A percentile compares a stretch with the other conserved stretches of the same genome.
Conservation (phyloP, 2,888 invertebrate species). For the Drosophila paramelanica region DNA sequence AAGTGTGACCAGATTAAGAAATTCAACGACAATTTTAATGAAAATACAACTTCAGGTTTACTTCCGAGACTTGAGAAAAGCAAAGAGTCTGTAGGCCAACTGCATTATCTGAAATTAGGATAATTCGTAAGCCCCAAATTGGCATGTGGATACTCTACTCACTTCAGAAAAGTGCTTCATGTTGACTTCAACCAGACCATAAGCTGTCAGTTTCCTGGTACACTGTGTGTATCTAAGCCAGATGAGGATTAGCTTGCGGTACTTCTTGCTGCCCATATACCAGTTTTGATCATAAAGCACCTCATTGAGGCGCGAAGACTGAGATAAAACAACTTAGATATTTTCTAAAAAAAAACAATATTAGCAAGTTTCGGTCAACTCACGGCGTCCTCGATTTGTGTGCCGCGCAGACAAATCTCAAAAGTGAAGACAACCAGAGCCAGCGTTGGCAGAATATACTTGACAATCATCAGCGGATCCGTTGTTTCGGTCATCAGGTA, state of each 20-base stretch:
- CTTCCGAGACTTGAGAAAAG: slow-evolving; percentile 58
- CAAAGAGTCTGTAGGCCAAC: slow-evolving; percentile 58
- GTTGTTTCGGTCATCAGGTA: slow-evolving; percentile 53
- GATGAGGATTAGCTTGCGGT: slow-evolving; percentile 48
- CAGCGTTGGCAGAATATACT: slow-evolving; percentile 15
- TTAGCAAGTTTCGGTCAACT: slow-evolving; percentile 6
- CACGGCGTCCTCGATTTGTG: slow-evolving; percentile 61
- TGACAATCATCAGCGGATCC: slow-evolving; percentile 26
- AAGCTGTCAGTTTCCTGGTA: slow-evolving; percentile 42
- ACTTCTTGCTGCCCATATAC: slow-evolving; percentile 50
- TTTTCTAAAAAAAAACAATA: neutral
- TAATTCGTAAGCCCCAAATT: neutral
- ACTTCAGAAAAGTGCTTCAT: slow-evolving; percentile 68
- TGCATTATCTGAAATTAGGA: slow-evolving; percentile 53
- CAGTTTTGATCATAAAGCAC: slow-evolving; percentile 52
- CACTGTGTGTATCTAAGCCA: slow-evolving; percentile 58
- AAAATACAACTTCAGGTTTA: neutral
- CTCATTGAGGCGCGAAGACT: slow-evolving; percentile 45
- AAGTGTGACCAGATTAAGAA: neutral
- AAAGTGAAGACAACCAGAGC: slow-evolving; percentile 49
- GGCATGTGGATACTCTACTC: neutral
- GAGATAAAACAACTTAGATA: too few species aligned
- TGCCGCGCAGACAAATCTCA: slow-evolving; percentile 56
- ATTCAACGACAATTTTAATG: too few species aligned
- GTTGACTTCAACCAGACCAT: slow-evolving; percentile 52